phyloP scores from a whole-genome alignment of 2,888 invertebrate genomes.

The Eilema griseolum region DNA sequence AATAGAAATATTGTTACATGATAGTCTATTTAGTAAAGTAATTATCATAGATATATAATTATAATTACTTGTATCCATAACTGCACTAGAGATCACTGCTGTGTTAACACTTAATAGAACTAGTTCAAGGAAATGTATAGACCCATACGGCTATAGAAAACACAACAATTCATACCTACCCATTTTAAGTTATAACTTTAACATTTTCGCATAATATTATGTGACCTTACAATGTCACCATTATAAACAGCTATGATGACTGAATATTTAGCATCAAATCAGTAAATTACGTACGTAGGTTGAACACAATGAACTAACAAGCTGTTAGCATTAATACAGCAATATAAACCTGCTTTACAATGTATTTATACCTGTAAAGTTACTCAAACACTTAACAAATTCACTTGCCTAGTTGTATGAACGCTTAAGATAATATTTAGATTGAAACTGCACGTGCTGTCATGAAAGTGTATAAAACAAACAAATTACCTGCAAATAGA shows the following conservation, averaged over 20 bases:
- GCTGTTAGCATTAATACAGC: conserved; percentile 21
- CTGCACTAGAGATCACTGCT: not conserved
- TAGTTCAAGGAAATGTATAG: not conserved
- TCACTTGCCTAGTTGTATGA: not conserved
- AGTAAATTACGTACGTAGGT: conserved; percentile 49
- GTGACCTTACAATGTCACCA: conserved; percentile 51
- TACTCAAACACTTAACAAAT: conserved; percentile 17
- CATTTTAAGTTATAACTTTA: not conserved
- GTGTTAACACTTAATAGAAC: not conserved
- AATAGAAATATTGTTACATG: too few species aligned
- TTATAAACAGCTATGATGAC: conserved; percentile 36
- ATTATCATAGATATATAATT: not conserved
- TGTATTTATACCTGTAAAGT: conserved; percentile 21
- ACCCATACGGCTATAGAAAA: not conserved
- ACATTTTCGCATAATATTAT: conserved; percentile 10
- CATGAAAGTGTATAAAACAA: conserved; percentile 14
- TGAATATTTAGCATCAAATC: conserved; percentile 55
- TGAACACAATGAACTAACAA: conserved; percentile 38
- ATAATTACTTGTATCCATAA: not conserved
- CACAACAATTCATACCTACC: not conserved
- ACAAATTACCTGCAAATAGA: conserved; percentile 43
- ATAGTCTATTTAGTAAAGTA: too few species aligned
- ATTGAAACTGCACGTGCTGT: conserved; percentile 13
- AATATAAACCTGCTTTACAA: conserved; percentile 13
- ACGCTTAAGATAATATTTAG: conserved; percentile 22